These are phyloP conservation scores for Hestina assimilis DNA, from an alignment of 1,140 invertebrate species.

Conservation along the genomic window DNA sequence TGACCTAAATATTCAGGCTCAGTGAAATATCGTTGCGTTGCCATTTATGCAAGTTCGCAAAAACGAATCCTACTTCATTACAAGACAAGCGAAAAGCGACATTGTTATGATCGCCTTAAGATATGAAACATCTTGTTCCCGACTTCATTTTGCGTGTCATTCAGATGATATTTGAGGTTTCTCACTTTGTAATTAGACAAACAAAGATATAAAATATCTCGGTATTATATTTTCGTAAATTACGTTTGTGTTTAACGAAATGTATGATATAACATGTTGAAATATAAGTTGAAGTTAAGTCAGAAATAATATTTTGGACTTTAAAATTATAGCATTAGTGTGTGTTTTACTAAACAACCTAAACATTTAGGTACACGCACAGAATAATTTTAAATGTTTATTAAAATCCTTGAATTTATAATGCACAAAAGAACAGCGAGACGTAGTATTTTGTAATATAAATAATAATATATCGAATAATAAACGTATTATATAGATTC, in stretches of 20 bases:
- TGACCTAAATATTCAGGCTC: conserved; percentile 70
- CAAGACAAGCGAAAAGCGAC: conserved; percentile 45
- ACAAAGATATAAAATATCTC: conserved; percentile 46
- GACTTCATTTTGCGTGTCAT: conserved; percentile 53
- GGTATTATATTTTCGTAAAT: not conserved
- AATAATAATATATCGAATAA: too few species aligned
- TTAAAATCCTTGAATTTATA: too few species aligned
- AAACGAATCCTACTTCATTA: conserved; percentile 62
- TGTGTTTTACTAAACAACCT: too few species aligned
- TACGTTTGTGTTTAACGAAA: conserved; percentile 1
- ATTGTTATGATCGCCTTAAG: conserved; percentile 48
- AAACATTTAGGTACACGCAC: too few species aligned
- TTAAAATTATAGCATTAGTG: too few species aligned
- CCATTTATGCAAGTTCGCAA: conserved; percentile 74
- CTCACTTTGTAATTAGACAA: conserved; percentile 56
- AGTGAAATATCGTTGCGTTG: conserved; percentile 67
- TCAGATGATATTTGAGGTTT: conserved; percentile 57
- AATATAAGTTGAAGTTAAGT: too few species aligned
- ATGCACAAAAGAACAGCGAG: too few species aligned
- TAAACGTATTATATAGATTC: too few species aligned
- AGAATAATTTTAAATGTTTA: too few species aligned
- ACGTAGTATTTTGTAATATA: too few species aligned
- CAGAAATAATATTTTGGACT: too few species aligned
- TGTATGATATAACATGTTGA: not conserved
- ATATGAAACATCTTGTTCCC: conserved; percentile 48